Conservation (phyloP, 2,113 vertebrate species). For the Edolisoma coerulescens region DNA sequence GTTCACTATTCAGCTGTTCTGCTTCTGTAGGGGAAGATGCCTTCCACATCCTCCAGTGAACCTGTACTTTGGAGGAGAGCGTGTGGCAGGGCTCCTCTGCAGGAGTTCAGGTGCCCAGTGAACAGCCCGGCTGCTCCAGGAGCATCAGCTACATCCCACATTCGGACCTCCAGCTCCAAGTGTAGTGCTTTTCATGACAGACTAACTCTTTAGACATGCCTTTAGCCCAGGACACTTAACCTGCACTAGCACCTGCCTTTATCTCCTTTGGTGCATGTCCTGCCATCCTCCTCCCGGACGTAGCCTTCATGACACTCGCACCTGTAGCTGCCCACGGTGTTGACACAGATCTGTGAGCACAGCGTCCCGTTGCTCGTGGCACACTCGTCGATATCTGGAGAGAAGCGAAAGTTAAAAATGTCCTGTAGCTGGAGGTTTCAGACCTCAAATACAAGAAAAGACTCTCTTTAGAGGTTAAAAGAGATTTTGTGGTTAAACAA, state of each 20-base stretch:
- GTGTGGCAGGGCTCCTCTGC: rapidly evolving
- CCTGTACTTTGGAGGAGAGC: not conserved
- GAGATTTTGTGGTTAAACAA: not conserved
- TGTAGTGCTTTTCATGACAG: rapidly evolving
- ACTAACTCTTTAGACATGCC: rapidly evolving
- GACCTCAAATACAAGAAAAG: not conserved
- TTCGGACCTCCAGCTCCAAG: not conserved
- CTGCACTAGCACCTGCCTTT: constrained; percentile 70
- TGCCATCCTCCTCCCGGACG: constrained; percentile 83
- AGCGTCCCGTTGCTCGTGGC: constrained; percentile 76
- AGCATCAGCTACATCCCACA: not conserved
- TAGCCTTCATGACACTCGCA: constrained; percentile 89
- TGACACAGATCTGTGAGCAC: constrained; percentile 90
- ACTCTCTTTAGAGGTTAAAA: not conserved
- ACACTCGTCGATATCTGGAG: constrained; percentile 90
- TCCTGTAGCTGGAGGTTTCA: not conserved
- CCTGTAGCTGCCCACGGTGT: constrained; percentile 89
- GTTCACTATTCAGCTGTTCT: not conserved
- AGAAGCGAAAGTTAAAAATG: not conserved
- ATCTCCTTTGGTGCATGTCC: constrained; percentile 85
- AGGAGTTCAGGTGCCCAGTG: rapidly evolving
- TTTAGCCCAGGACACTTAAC: not conserved
- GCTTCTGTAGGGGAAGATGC: not conserved
- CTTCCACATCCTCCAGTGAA: not conserved
- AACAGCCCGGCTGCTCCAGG: rapidly evolving